phyloP scores from a whole-genome alignment of 2,797 vertebrate genomes.

The Brachyalestes nurse region DNA sequence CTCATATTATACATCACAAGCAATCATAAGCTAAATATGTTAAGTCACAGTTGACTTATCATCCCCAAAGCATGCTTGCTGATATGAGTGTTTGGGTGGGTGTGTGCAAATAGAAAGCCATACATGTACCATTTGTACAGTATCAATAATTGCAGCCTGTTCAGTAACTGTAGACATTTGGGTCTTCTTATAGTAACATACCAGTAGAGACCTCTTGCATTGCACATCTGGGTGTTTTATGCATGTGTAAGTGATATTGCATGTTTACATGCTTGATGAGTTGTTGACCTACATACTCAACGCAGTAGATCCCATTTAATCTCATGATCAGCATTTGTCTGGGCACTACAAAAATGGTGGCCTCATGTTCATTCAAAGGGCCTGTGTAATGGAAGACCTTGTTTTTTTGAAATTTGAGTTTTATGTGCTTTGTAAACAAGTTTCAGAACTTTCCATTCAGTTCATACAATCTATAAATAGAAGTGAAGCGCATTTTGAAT shows the following conservation, averaged over 20 bases:
- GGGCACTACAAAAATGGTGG: neutral
- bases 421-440: neutral
- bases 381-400: neutral
- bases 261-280: neutral
- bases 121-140: neutral
- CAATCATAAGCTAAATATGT: neutral
- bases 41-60: conserved; percentile 3
- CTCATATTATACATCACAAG: neutral
- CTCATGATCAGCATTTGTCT: neutral
- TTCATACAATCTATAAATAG: neutral
- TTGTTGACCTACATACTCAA: neutral
- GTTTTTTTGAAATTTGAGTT: neutral
- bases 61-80: neutral
- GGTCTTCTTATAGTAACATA: neutral
- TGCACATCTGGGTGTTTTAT: neutral
- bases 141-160: neutral
- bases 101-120: neutral
- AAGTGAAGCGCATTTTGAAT: neutral
- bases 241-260: neutral
- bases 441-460: neutral
- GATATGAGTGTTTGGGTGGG: neutral
- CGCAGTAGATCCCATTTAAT: neutral
- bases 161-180: neutral
- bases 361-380: too few species aligned
- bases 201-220: neutral